Percentiles rank a stretch among this genome's conserved stretches.
phyloP scores from a whole-genome alignment of 2,113 vertebrate species.

The Globicephala melas region DNA sequence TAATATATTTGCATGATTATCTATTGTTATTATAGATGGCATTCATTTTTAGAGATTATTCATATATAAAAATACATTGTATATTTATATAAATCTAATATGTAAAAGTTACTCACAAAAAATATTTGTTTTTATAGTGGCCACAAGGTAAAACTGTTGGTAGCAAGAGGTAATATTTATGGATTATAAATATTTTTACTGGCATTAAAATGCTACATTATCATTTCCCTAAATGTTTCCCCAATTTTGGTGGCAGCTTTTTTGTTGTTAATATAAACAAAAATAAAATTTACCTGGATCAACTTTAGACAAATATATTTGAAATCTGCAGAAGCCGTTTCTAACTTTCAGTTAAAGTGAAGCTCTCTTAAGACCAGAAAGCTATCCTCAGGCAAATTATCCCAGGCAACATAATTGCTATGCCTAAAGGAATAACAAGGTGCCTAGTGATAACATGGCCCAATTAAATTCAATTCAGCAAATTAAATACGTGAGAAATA shows the following conservation, averaged over 20 bases:
- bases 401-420: background rate
- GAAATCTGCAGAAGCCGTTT: background rate
- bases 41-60: background rate
- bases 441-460: background rate
- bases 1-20: background rate
- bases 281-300: conserved; percentile 32
- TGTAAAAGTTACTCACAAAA: background rate
- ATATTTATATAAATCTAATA: background rate
- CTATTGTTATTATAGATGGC: background rate
- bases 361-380: background rate
- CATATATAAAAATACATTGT: background rate
- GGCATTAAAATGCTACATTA: background rate
- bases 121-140: background rate
- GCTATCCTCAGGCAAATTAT: background rate
- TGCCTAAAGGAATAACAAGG: background rate
- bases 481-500: background rate
- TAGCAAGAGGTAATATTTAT: background rate
- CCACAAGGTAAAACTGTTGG: background rate
- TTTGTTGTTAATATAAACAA: background rate
- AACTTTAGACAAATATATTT: background rate
- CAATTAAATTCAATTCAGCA: background rate
- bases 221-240: background rate
- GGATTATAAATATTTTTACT: background rate
- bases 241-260: background rate
- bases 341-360: background rate